Conservation (phyloP, 1,140 invertebrate genomes). For the Bathynomus jamesi region DNA sequence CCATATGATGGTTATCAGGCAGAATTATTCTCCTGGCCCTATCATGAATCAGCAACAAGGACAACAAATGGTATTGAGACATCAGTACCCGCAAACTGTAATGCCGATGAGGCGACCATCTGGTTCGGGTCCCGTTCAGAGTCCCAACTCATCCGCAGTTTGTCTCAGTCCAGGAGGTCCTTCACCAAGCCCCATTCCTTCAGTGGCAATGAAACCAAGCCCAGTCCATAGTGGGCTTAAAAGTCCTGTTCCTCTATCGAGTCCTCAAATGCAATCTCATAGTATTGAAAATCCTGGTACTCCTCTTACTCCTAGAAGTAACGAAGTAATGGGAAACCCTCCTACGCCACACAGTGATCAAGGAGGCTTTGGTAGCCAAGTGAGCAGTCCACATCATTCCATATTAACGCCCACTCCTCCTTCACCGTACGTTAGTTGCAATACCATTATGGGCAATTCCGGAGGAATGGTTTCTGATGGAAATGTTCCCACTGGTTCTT, state of each 20-base stretch:
- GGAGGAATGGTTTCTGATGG: neutral
- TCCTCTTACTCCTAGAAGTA: slow-evolving; percentile 27
- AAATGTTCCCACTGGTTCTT: neutral
- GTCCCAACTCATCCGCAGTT: slow-evolving; percentile 21
- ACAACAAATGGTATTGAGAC: slow-evolving; percentile 24
- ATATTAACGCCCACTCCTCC: slow-evolving; percentile 12
- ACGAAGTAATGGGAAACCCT: slow-evolving; percentile 15
- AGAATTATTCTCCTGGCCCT: slow-evolving; percentile 19
- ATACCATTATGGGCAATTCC: neutral
- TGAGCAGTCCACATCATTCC: slow-evolving; percentile 28
- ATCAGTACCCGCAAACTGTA: slow-evolving; percentile 29
- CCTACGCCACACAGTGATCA: slow-evolving; percentile 29
- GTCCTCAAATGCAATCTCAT: slow-evolving; percentile 27
- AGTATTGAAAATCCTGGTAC: slow-evolving; percentile 27
- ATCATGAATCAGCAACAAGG: slow-evolving; percentile 27
- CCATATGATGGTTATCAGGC: slow-evolving; percentile 28
- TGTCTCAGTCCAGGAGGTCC: slow-evolving; percentile 27
- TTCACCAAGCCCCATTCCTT: slow-evolving; percentile 23
- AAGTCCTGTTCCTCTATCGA: slow-evolving; percentile 25
- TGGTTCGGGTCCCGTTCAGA: slow-evolving; percentile 27
- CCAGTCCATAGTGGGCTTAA: slow-evolving; percentile 29
- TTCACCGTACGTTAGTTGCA: neutral
- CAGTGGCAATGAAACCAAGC: slow-evolving; percentile 29
- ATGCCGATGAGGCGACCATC: slow-evolving; percentile 29
- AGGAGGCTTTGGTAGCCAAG: slow-evolving; percentile 20